These are phyloP conservation scores for Heptranchias perlo DNA, from an alignment of 2,113 vertebrate genomes.

Conservation along the genomic window DNA sequence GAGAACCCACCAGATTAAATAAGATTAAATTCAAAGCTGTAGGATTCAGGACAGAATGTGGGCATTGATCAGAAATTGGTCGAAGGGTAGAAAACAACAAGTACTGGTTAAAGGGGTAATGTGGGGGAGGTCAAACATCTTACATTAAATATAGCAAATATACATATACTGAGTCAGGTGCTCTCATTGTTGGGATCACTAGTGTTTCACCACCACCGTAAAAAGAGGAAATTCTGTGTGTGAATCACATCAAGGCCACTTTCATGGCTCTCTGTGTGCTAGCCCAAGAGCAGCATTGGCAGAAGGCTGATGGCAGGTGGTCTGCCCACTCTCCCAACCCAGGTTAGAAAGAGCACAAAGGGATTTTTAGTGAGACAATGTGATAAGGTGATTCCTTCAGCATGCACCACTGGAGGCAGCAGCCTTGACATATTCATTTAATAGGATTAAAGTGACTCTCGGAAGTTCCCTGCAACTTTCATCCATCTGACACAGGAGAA, in stretches of 20 bases:
- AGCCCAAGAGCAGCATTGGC: background rate
- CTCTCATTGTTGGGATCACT: too few species aligned
- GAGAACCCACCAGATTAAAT: background rate
- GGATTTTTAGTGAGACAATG: background rate
- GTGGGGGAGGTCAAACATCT: too few species aligned
- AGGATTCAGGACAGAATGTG: too few species aligned
- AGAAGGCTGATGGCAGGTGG: background rate
- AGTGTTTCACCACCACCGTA: background rate
- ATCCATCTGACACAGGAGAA: background rate
- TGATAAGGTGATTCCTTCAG: background rate
- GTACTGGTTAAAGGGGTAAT: too few species aligned
- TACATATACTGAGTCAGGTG: too few species aligned
- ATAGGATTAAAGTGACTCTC: background rate
- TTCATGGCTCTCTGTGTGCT: background rate
- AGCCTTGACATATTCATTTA: background rate
- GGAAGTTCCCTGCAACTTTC: background rate
- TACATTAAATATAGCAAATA: too few species aligned
- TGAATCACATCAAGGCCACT: background rate
- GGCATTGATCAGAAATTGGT: too few species aligned
- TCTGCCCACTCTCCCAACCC: background rate
- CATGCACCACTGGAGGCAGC: background rate
- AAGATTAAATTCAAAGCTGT: too few species aligned
- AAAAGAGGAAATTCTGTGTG: background rate
- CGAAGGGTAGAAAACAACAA: too few species aligned
- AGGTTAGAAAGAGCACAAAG: background rate